phyloP scores from a whole-genome alignment of 2,888 invertebrate genomes.

The Tortrix viridana region DNA sequence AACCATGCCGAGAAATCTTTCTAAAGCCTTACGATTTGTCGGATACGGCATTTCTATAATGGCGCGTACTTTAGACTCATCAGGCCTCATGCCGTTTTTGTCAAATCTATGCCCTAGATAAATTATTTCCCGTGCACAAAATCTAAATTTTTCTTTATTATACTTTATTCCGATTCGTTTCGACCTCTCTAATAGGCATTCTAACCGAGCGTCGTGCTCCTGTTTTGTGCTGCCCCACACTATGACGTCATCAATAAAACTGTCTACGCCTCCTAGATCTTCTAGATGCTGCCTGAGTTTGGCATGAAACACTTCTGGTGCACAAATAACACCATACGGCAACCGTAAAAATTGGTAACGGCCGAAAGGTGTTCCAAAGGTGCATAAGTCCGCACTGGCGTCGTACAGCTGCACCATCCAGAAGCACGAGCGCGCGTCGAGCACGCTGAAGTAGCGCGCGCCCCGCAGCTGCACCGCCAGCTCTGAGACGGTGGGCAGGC shows the following conservation, averaged over 20 bases:
- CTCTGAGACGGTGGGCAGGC: constrained; percentile 39
- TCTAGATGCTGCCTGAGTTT: constrained; percentile 38
- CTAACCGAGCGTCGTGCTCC: constrained; percentile 1
- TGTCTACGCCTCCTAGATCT: constrained; percentile 3
- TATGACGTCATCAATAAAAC: constrained; percentile 10
- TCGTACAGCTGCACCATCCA: no score
- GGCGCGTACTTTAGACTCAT: constrained; percentile 32
- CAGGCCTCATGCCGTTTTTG: constrained; percentile 25
- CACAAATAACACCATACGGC: constrained; percentile 26
- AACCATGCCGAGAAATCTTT: constrained; percentile 35
- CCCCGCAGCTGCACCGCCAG: no score
- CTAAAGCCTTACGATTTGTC: constrained; percentile 24
- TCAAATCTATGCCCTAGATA: constrained; percentile 33
- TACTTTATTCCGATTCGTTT: constrained; percentile 14
- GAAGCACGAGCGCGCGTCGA: no score
- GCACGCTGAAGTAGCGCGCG: no score
- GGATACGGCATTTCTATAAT: constrained; percentile 36
- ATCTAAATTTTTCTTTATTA: constrained; percentile 17
- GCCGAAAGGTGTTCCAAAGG: constrained; percentile 34
- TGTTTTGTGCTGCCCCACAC: constrained; percentile 7
- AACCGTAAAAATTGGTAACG: constrained; percentile 37
- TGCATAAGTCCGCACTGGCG: no score
- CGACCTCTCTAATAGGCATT: constrained; percentile 3
- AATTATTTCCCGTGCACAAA: constrained; percentile 10
- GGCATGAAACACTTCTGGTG: constrained; percentile 29